Evolutionary conservation across 2,888 invertebrate species (phyloP).

Genomic region (Amiota mariae): DNA sequence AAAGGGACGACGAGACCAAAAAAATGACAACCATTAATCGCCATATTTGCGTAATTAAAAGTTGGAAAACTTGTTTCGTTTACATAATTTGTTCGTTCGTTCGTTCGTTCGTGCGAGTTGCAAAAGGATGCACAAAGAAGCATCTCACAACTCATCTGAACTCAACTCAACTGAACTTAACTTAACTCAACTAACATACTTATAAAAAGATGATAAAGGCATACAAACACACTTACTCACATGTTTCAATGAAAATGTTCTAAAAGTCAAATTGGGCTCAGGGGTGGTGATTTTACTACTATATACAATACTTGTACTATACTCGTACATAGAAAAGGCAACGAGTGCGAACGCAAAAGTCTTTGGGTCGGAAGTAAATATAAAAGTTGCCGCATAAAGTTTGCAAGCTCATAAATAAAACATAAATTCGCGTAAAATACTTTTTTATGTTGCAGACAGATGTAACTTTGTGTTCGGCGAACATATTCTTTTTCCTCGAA

Average conservation of each 20-base stretch:
- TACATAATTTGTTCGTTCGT: background rate
- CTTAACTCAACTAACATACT: too few relatives aligned
- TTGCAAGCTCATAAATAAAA: slow-evolving; percentile 63
- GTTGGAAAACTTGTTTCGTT: slow-evolving; percentile 6
- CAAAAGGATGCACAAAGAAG: slow-evolving; percentile 4
- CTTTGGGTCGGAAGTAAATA: background rate
- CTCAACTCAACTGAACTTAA: background rate
- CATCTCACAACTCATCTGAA: background rate
- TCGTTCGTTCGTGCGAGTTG: background rate
- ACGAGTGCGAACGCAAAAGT: background rate
- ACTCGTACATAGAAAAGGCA: background rate
- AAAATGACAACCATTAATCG: slow-evolving; percentile 16
- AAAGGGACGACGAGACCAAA: background rate
- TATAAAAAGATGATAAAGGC: background rate
- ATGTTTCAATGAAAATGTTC: background rate
- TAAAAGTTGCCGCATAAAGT: slow-evolving; percentile 22
- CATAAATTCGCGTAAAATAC: slow-evolving; percentile 58
- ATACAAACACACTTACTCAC: background rate
- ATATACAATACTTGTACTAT: background rate
- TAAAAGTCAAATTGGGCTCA: background rate
- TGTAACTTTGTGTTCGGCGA: slow-evolving; percentile 37
- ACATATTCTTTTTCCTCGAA: slow-evolving; percentile 56
- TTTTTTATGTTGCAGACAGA: slow-evolving; percentile 29
- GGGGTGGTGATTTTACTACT: too few relatives aligned
- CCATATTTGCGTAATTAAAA: slow-evolving; percentile 26